Evolutionary conservation across 2,797 vertebrate genomes (phyloP).

Genomic region (Antrozous pallidus): DNA sequence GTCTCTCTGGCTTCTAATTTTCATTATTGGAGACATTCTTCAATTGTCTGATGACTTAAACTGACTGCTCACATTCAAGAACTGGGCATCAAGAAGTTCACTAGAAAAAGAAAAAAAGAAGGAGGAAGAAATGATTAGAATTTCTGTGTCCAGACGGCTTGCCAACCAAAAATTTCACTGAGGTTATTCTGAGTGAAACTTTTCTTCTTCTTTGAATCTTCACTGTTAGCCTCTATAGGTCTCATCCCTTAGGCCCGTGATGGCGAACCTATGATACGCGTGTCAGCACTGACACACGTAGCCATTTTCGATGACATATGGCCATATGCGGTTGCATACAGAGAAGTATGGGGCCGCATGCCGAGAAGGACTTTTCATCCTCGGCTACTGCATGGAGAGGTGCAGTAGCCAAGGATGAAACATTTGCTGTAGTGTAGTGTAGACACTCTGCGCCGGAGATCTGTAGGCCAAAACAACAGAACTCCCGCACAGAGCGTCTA

Average conservation of each 20-base stretch:
- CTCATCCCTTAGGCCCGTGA: background rate
- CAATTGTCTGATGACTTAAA: background rate
- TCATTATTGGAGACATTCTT: background rate
- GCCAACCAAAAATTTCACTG: background rate
- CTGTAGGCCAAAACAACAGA: no score
- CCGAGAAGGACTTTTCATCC: no score
- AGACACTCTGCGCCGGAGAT: no score
- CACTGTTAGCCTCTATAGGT: background rate
- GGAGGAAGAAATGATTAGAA: background rate
- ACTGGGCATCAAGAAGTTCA: background rate
- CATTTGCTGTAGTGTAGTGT: no score
- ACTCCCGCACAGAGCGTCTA: no score
- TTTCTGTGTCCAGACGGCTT: background rate
- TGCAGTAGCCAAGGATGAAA: no score
- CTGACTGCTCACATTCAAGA: background rate
- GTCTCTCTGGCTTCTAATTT: background rate
- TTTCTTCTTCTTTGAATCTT: background rate
- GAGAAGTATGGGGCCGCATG: no score
- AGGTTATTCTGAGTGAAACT: background rate
- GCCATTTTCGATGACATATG: no score
- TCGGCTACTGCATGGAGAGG: no score
- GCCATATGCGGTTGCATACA: no score
- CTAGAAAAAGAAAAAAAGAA: background rate
- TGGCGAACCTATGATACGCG: no score
- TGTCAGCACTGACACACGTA: no score